Evolutionary conservation across 2,113 vertebrate species (phyloP).

Genomic region (Mesoclemmys tuberculata): DNA sequence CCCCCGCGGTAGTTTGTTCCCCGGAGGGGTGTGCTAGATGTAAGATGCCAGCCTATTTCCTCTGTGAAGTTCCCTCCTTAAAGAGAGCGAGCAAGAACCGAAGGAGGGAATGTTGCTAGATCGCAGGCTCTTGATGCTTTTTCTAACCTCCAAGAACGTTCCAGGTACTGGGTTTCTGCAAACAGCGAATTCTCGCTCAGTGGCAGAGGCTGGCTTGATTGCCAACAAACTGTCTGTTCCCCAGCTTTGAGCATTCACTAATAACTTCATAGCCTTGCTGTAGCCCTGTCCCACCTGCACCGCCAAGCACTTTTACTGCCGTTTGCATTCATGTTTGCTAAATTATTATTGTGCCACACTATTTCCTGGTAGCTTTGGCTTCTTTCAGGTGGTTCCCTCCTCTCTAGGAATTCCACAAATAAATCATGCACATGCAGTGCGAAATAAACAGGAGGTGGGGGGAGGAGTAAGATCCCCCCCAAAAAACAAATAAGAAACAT

Average conservation of each 20-base stretch:
- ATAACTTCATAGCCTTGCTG: neutral
- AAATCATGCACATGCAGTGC: neutral
- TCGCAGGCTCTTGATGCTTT: neutral
- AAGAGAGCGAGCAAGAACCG: fast-evolving
- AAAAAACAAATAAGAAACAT: neutral
- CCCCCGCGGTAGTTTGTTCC: neutral
- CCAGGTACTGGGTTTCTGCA: neutral
- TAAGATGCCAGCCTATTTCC: neutral
- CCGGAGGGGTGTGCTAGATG: neutral
- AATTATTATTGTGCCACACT: neutral
- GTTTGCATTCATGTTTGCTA: neutral
- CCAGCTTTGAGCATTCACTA: neutral
- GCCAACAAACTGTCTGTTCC: neutral
- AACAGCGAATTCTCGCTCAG: neutral
- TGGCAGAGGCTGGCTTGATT: neutral
- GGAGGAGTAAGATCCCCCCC: neutral
- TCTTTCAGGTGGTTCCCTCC: neutral
- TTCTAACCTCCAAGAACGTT: neutral
- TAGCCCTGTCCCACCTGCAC: neutral
- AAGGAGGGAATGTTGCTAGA: fast-evolving
- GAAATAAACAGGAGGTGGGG: neutral
- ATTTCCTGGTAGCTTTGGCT: neutral
- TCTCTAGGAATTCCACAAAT: neutral
- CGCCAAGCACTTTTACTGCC: no score
- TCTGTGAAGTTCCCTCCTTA: fast-evolving